phyloP scores from a whole-genome alignment of 2,113 vertebrate genomes.

The Clarias batrachus region DNA sequence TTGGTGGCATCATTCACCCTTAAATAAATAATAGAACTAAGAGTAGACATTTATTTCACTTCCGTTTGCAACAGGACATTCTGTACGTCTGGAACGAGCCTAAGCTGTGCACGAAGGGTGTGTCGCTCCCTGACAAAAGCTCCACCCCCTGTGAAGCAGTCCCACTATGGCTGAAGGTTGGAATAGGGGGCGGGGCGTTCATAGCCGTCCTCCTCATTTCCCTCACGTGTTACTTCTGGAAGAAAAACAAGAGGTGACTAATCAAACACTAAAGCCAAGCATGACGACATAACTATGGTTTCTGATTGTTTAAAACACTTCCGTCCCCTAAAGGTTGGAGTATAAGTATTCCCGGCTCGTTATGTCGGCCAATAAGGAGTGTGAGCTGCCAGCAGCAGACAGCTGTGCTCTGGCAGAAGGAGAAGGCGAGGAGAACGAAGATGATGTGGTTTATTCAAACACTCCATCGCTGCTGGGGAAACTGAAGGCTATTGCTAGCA shows the following conservation, averaged over 20 bases:
- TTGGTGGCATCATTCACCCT: background rate
- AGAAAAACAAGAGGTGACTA: conserved; percentile 92
- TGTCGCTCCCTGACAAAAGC: conserved; percentile 84
- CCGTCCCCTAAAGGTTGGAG: conserved; percentile 79
- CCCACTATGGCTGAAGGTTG: conserved; percentile 89
- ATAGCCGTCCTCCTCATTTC: conserved; percentile 85
- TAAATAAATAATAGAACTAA: too few relatives aligned
- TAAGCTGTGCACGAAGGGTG: conserved; percentile 87
- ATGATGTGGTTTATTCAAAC: conserved; percentile 91
- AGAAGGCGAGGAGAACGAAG: conserved; percentile 89
- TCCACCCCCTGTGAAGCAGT: conserved; percentile 83
- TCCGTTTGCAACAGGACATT: conserved; percentile 76
- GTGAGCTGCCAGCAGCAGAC: conserved; percentile 92
- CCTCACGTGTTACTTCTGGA: conserved; percentile 98
- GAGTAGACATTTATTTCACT: background rate
- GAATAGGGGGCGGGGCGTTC: conserved; percentile 86
- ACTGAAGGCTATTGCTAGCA: conserved; percentile 94
- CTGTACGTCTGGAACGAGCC: conserved; percentile 94
- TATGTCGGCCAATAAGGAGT: conserved; percentile 94
- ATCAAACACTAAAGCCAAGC: background rate
- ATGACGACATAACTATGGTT: too few relatives aligned
- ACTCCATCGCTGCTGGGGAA: conserved; percentile 89
- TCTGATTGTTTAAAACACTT: background rate
- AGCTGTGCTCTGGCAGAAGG: conserved; percentile 98
- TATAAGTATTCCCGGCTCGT: conserved; percentile 97